phyloP scores from a whole-genome alignment of 2,797 vertebrate species.

The Melanotaenia boesemani region DNA sequence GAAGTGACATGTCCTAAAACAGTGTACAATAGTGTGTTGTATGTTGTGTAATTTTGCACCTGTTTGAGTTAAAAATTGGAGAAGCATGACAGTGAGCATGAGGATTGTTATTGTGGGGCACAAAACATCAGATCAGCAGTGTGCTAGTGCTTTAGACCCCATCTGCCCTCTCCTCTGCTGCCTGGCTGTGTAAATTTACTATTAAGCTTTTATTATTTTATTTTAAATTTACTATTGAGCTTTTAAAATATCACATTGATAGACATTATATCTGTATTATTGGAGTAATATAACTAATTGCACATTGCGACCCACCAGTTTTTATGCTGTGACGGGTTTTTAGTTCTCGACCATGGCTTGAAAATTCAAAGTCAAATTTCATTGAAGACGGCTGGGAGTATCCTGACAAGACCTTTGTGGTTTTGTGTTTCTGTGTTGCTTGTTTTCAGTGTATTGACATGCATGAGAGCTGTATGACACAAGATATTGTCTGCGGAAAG shows the following conservation, averaged over 20 bases:
- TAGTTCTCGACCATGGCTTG: neutral
- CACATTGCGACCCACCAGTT: conserved; percentile 14
- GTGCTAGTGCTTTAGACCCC: conserved; percentile 16
- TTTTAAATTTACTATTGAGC: conserved; percentile 58
- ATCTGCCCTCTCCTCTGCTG: conserved; percentile 21
- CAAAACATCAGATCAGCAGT: conserved; percentile 13
- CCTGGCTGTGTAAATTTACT: conserved; percentile 47
- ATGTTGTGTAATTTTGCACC: neutral
- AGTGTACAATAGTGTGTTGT: too few relatives aligned
- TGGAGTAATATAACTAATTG: conserved; percentile 1
- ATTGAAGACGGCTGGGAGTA: neutral
- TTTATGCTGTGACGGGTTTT: neutral
- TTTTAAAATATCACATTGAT: conserved; percentile 68
- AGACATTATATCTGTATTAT: conserved; percentile 48
- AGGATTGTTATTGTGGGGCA: neutral
- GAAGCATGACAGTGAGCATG: neutral
- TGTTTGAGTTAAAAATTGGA: neutral
- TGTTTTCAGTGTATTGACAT: neutral
- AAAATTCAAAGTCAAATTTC: neutral
- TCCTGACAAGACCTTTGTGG: neutral
- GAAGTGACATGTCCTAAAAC: neutral
- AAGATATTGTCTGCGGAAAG: neutral
- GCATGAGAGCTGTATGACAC: neutral
- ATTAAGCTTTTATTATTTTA: conserved; percentile 17
- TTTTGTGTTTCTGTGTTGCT: neutral